These are phyloP conservation scores for Acanthopleura granulata DNA, from an alignment of 2,888 invertebrate species.

Conservation along the genomic window DNA sequence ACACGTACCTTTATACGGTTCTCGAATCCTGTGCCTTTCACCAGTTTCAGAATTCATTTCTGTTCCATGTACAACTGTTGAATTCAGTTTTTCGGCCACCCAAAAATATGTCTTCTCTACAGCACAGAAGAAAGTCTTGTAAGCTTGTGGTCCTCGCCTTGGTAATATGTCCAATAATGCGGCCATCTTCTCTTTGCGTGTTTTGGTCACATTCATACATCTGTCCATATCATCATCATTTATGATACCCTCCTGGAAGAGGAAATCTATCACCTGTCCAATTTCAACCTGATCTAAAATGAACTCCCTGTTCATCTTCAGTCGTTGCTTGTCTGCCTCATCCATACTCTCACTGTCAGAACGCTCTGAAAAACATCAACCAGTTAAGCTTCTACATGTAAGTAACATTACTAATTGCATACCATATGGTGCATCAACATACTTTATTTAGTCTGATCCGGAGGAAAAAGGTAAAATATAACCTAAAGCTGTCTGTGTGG, in stretches of 20 bases:
- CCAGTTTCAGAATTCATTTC: too few relatives aligned
- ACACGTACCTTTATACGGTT: too few relatives aligned
- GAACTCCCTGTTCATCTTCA: neutral
- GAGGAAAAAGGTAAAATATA: too few relatives aligned
- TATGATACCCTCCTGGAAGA: neutral
- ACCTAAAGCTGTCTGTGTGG: too few relatives aligned
- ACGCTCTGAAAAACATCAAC: neutral
- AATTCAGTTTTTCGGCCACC: neutral
- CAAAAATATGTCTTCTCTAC: neutral
- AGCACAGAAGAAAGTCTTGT: neutral
- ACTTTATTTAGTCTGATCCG: too few relatives aligned
- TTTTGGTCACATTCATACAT: constrained; percentile 16
- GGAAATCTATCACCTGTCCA: neutral
- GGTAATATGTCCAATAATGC: neutral
- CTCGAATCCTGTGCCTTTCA: too few relatives aligned
- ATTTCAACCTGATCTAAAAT: neutral
- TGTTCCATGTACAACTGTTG: neutral
- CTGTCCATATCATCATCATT: neutral
- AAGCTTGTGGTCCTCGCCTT: neutral
- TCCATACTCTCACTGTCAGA: neutral
- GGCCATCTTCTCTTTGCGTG: neutral
- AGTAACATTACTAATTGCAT: neutral
- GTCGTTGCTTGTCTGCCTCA: neutral
- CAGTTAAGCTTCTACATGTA: constrained; percentile 14
- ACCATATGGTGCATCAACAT: too few relatives aligned